phyloP scores from a whole-genome alignment of 2,113 vertebrate genomes.

The Sterrhoptilus dennistouni region DNA sequence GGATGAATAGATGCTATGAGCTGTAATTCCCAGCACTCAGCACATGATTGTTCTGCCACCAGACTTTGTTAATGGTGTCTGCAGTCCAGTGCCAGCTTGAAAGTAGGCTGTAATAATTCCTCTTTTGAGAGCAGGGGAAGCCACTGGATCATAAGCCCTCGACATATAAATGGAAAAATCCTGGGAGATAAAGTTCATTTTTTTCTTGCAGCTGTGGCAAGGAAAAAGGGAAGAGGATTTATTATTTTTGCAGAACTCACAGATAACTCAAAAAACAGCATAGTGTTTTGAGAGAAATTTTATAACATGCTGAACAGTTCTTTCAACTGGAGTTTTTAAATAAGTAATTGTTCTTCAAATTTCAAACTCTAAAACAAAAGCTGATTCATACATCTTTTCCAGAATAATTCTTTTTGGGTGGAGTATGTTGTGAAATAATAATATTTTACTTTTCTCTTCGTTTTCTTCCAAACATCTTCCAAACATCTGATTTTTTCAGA shows the following conservation, averaged over 20 bases:
- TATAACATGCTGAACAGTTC: not conserved
- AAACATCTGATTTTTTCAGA: not conserved
- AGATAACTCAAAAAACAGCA: not conserved
- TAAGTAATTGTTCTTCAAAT: not conserved
- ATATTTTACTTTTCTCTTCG: not conserved
- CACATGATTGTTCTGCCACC: not conserved
- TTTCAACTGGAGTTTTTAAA: not conserved
- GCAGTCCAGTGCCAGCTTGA: not conserved
- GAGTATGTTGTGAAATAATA: not conserved
- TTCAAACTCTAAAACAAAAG: not conserved
- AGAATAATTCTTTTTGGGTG: not conserved
- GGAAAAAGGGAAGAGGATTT: not conserved
- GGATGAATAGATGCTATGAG: not conserved
- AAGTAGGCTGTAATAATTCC: not conserved
- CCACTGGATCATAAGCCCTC: not conserved
- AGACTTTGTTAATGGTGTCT: not conserved
- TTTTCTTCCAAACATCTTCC: not conserved
- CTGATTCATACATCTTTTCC: not conserved
- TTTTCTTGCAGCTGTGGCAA: not conserved
- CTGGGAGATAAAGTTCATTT: not conserved
- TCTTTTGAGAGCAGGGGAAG: not conserved
- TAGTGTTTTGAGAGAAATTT: not conserved
- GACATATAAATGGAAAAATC: slow-evolving; percentile 25
- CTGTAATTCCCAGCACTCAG: not conserved
- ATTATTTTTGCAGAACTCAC: not conserved